phyloP scores from a whole-genome alignment of 2,797 vertebrate genomes.

The Mareca strepera region DNA sequence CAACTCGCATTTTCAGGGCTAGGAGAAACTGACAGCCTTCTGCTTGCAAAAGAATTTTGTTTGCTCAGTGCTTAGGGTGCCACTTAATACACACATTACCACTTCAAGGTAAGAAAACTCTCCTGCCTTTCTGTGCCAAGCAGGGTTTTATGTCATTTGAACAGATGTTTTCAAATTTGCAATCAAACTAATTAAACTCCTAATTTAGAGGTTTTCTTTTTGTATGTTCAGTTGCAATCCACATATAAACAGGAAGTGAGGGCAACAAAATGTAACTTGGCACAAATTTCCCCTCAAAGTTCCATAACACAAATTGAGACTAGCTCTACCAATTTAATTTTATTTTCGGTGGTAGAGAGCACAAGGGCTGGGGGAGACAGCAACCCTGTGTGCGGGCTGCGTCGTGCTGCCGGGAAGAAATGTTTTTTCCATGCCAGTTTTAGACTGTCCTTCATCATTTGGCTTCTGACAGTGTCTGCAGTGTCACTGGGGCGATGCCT shows the following conservation, averaged over 20 bases:
- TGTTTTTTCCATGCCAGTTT: rapidly evolving
- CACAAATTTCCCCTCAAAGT: neutral
- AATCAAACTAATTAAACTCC: neutral
- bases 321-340: neutral
- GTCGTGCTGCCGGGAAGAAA: neutral
- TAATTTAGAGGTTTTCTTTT: neutral
- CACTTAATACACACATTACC: neutral
- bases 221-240: neutral
- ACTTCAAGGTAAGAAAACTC: neutral
- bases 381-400: rapidly evolving
- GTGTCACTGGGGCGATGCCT: neutral
- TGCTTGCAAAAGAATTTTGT: neutral
- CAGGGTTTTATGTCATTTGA: neutral
- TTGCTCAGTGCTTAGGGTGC: neutral
- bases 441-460: neutral
- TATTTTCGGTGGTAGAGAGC: neutral
- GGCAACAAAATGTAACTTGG: neutral
- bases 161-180: neutral
- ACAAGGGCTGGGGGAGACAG: neutral
- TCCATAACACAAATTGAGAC: neutral
- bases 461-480: neutral
- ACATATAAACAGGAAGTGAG: neutral
- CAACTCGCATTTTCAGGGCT: neutral
- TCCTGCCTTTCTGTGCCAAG: neutral
- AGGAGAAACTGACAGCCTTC: neutral